phyloP scores from a whole-genome alignment of 2,888 invertebrate genomes.

The Tenthredo distinguenda region DNA sequence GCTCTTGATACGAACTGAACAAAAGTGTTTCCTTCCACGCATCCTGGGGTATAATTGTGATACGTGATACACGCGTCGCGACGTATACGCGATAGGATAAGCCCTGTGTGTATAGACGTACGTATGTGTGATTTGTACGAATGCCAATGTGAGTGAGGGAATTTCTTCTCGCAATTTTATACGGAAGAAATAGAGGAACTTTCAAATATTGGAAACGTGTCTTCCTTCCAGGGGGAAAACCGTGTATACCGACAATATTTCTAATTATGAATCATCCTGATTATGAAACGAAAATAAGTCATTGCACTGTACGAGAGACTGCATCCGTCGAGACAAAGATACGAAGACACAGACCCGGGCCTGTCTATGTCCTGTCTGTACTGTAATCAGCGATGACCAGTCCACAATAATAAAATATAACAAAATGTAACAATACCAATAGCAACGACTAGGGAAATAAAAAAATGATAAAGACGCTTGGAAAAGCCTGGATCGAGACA shows the following conservation, averaged over 20 bases:
- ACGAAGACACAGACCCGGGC: neutral
- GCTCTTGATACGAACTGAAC: conserved; percentile 62
- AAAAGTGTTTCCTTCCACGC: conserved; percentile 62
- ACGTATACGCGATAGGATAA: neutral
- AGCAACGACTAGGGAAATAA: neutral
- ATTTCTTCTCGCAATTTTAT: too few relatives aligned
- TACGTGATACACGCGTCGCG: neutral
- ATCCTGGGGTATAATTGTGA: conserved; percentile 56
- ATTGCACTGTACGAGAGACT: neutral
- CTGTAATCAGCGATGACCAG: neutral
- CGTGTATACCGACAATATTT: neutral
- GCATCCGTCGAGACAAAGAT: neutral
- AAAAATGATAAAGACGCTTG: neutral
- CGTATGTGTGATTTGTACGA: too few relatives aligned
- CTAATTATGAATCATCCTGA: neutral
- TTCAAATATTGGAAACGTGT: too few relatives aligned
- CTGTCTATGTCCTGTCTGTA: neutral
- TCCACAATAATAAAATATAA: neutral
- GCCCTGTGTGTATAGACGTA: neutral
- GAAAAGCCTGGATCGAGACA: neutral
- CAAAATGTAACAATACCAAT: neutral
- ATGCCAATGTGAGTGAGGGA: too few relatives aligned
- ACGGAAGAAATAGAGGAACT: too few relatives aligned
- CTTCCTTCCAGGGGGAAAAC: neutral
- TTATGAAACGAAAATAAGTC: neutral